These are phyloP conservation scores for Clitarchus hookeri DNA, from an alignment of 2,888 invertebrate species.

Conservation along the genomic window DNA sequence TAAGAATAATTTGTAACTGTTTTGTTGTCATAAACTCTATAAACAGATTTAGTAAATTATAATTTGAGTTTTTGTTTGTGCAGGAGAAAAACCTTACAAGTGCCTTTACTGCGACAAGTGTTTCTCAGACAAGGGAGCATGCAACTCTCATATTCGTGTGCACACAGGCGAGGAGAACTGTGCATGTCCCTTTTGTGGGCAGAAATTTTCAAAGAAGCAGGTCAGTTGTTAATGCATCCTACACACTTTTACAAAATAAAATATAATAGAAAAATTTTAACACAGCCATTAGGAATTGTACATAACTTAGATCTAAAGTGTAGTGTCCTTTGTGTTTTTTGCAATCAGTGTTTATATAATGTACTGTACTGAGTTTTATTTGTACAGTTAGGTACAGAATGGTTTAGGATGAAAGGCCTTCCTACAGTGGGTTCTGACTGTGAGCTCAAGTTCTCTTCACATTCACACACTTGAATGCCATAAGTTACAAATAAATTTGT, in stretches of 20 bases:
- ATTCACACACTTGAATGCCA: no score
- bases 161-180: constrained; percentile 47
- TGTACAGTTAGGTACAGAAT: no score
- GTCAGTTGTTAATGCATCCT: constrained; percentile 30
- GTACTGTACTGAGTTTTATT: no score
- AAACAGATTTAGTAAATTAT: background rate
- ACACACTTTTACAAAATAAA: no score
- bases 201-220: constrained; percentile 47
- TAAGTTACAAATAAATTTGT: no score
- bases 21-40: background rate
- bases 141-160: constrained; percentile 47
- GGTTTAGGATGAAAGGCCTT: no score
- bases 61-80: background rate
- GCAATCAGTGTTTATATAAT: no score
- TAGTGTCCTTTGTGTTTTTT: no score
- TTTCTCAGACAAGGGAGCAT: constrained; percentile 48
- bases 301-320: no score
- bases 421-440: no score
- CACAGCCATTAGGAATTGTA: no score
- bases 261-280: background rate
- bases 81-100: constrained; percentile 48
- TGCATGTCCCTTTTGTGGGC: constrained; percentile 47
- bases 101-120: constrained; percentile 47
- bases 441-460: no score
- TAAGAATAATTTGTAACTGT: background rate